These are phyloP conservation scores for Eptesicus fuscus DNA, from an alignment of 2,113 vertebrate species.

Conservation along the genomic window DNA sequence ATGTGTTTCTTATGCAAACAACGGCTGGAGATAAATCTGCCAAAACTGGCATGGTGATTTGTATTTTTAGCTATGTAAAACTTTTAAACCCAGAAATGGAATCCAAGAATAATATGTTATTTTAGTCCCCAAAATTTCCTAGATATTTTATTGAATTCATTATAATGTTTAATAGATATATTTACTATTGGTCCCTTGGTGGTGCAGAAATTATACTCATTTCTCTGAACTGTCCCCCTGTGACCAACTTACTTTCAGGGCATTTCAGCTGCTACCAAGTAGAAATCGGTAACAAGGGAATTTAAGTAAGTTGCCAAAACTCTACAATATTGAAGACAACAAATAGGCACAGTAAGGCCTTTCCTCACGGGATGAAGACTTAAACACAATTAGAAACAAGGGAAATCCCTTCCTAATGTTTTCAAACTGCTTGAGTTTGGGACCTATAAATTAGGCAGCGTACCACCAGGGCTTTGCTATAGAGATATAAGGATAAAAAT, in stretches of 20 bases:
- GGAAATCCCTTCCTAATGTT: conserved; percentile 45
- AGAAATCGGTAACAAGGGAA: conserved; percentile 36
- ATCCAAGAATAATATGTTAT: conserved; percentile 39
- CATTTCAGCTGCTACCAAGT: conserved; percentile 32
- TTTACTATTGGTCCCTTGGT: conserved; percentile 59
- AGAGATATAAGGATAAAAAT: neutral
- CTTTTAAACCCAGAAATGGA: conserved; percentile 53
- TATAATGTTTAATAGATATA: conserved; percentile 22
- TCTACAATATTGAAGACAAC: conserved; percentile 51
- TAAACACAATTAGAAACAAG: conserved; percentile 43
- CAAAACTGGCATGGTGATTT: conserved; percentile 52
- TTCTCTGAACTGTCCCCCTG: conserved; percentile 64
- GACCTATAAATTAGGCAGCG: neutral
- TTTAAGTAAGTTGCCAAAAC: conserved; percentile 54
- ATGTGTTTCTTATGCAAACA: conserved; percentile 69
- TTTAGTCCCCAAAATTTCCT: neutral
- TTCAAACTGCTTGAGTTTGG: conserved; percentile 6
- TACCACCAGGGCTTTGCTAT: neutral
- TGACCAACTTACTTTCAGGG: conserved; percentile 55
- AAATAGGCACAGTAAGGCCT: neutral
- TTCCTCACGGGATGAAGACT: conserved; percentile 9
- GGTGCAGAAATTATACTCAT: conserved; percentile 18
- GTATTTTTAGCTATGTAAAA: conserved; percentile 71
- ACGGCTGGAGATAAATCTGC: conserved; percentile 66
- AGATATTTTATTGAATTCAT: conserved; percentile 44